Percentiles rank a stretch among this genome's conserved stretches.
Conservation (phyloP, 2,888 invertebrate genomes). For the Phaedon cochleariae region DNA sequence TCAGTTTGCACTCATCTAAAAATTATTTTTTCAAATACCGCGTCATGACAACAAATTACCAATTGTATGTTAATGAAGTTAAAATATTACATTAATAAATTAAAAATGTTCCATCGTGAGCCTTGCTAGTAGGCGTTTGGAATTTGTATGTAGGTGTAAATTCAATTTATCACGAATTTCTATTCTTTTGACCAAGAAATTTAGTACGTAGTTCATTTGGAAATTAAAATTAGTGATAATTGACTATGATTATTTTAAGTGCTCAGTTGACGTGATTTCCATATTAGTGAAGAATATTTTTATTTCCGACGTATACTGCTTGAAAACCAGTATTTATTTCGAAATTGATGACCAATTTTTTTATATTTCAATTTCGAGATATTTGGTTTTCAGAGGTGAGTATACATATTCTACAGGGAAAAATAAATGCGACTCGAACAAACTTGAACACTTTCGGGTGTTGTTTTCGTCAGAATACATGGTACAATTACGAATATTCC, state of each 20-base stretch:
- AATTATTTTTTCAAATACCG: slow-evolving; percentile 30
- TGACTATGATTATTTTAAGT: neutral
- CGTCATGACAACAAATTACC: slow-evolving; percentile 33
- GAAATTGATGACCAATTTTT: too few relatives aligned
- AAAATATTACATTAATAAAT: slow-evolving; percentile 38
- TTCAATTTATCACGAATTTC: slow-evolving; percentile 30
- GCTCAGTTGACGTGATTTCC: neutral
- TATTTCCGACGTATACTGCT: neutral
- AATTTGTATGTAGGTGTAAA: slow-evolving; percentile 36
- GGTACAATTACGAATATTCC: too few relatives aligned
- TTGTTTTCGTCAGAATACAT: too few relatives aligned
- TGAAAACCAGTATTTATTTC: neutral
- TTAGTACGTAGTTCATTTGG: slow-evolving; percentile 7
- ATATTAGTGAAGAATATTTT: neutral
- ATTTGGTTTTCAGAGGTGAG: too few relatives aligned
- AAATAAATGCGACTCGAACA: too few relatives aligned
- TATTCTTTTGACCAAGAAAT: slow-evolving; percentile 16
- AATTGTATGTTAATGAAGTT: slow-evolving; percentile 38
- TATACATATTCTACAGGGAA: too few relatives aligned
- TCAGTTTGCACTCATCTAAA: slow-evolving; percentile 15
- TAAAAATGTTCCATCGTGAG: slow-evolving; percentile 31
- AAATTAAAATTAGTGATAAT: slow-evolving; percentile 4
- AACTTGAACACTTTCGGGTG: too few relatives aligned
- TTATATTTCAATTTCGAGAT: too few relatives aligned
- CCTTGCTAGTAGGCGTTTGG: slow-evolving; percentile 27